Evolutionary conservation across 1,140 invertebrate species (phyloP).

Genomic region (Lasaia peninsularis): DNA sequence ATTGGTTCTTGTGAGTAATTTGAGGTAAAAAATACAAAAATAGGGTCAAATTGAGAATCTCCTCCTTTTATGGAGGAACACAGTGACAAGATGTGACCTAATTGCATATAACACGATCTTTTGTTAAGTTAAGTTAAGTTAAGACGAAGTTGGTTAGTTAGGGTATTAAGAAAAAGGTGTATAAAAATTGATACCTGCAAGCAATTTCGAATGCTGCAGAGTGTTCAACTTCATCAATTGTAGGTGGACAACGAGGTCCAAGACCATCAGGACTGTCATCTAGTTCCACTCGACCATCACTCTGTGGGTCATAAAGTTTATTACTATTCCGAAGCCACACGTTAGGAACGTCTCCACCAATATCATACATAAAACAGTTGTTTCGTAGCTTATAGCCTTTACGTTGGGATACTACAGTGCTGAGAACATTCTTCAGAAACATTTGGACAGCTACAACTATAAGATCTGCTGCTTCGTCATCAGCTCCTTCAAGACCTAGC

Average conservation of each 20-base stretch:
- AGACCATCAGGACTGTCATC: slow-evolving; percentile 71
- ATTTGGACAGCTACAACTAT: slow-evolving; percentile 84
- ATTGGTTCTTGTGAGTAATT: no score
- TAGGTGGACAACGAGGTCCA: slow-evolving; percentile 67
- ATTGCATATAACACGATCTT: no score
- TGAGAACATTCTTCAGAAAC: slow-evolving; percentile 88
- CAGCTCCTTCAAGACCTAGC: slow-evolving; percentile 86
- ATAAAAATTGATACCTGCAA: slow-evolving; percentile 48
- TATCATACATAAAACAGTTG: slow-evolving; percentile 83
- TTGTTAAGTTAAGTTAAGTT: no score
- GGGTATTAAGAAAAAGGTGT: not conserved
- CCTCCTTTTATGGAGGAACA: no score
- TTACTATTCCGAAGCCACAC: slow-evolving; percentile 83
- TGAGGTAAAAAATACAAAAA: no score
- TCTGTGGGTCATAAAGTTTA: slow-evolving; percentile 62
- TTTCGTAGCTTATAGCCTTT: slow-evolving; percentile 85
- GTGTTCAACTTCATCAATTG: slow-evolving; percentile 75
- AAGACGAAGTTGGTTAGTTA: slow-evolving; percentile 8
- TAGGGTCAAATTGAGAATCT: no score
- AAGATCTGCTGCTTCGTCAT: slow-evolving; percentile 86
- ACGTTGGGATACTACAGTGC: slow-evolving; percentile 82
- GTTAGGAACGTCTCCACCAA: slow-evolving; percentile 84
- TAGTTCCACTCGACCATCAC: slow-evolving; percentile 69
- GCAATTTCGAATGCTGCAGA: slow-evolving; percentile 66
- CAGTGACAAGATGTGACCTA: no score